Conservation (phyloP, 2,113 vertebrate species). For the Sinocyclocheilus grahami region DNA sequence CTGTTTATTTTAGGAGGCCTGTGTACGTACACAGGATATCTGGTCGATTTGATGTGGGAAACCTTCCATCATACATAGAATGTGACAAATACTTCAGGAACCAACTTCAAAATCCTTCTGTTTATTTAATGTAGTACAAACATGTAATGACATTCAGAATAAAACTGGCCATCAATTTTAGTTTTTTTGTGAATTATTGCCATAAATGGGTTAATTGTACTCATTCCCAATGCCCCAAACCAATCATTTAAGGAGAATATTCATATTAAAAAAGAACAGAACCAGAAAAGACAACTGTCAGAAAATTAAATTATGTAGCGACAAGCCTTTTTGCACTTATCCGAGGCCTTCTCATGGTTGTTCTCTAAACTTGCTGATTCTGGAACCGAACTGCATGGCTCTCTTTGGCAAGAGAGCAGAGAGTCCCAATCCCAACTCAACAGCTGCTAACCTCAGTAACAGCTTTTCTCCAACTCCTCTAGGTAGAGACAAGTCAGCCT, state of each 20-base stretch:
- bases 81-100: conserved; percentile 79
- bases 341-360: conserved; percentile 83
- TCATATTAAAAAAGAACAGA: neutral
- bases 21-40: conserved; percentile 73
- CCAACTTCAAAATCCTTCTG: conserved; percentile 59
- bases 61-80: conserved; percentile 73
- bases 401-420: conserved; percentile 86
- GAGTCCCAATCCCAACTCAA: conserved; percentile 78
- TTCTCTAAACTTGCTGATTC: conserved; percentile 95
- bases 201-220: neutral
- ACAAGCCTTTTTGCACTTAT: conserved; percentile 84
- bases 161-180: neutral
- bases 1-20: conserved; percentile 68
- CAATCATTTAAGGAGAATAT: neutral
- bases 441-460: conserved; percentile 82
- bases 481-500: conserved; percentile 85
- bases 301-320: conserved; percentile 51
- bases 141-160: conserved; percentile 7
- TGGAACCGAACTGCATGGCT: conserved; percentile 94
- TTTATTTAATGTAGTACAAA: conserved; percentile 72
- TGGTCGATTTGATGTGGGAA: conserved; percentile 82
- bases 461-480: conserved; percentile 92
- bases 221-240: neutral
- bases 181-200: neutral
- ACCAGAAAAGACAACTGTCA: neutral